phyloP scores from a whole-genome alignment of 2,888 invertebrate genomes.

The Trichopoda pennipes region DNA sequence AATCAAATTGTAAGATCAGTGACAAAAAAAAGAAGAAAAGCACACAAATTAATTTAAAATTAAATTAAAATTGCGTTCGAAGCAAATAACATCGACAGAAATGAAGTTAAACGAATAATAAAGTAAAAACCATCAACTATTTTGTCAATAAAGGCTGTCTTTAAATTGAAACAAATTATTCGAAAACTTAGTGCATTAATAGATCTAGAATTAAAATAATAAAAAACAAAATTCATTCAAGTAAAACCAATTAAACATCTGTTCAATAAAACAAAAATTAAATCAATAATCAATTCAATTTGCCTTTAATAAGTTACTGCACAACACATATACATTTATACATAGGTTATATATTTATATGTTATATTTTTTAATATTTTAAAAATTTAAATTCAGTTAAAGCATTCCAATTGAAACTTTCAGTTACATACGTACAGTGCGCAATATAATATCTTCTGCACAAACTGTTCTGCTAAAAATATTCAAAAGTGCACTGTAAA shows the following conservation, averaged over 20 bases:
- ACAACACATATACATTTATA: not conserved
- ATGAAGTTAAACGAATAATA: not conserved
- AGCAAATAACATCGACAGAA: conserved; percentile 6
- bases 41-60: conserved; percentile 74
- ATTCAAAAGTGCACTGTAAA: too few species aligned
- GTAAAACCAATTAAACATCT: conserved; percentile 49
- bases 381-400: too few species aligned
- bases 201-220: conserved; percentile 36
- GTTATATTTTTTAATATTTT: too few species aligned
- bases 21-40: conserved; percentile 65
- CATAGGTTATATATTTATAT: too few species aligned
- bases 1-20: conserved; percentile 79
- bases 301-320: not conserved
- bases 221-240: conserved; percentile 19
- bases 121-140: conserved; percentile 31
- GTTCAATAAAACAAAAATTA: conserved; percentile 27
- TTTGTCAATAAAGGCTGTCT: conserved; percentile 8
- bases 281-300: conserved; percentile 16
- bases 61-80: conserved; percentile 66
- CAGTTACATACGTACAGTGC: too few species aligned
- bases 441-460: too few species aligned
- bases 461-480: too few species aligned
- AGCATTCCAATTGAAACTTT: too few species aligned
- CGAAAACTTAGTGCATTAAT: conserved; percentile 44
- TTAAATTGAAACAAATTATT: conserved; percentile 59